Evolutionary conservation across 92 coral and sea anemone genomes (phyloP).

Genomic region (Actinostola sp.): DNA sequence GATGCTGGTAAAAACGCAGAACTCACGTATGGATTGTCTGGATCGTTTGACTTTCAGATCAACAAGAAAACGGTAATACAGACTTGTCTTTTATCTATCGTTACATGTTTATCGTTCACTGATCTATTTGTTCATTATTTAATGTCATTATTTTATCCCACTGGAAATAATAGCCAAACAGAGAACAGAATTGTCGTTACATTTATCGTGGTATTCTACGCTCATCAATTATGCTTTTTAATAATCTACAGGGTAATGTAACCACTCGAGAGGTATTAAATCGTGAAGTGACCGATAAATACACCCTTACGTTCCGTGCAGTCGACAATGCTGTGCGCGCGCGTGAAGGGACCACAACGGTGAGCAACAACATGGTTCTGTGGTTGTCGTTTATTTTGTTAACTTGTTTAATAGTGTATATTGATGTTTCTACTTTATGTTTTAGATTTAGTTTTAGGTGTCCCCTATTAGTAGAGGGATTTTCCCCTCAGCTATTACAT

Average conservation of each 20-base stretch:
- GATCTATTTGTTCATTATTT: too few relatives aligned
- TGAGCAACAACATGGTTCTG: constrained; percentile 11
- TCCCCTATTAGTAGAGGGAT: too few relatives aligned
- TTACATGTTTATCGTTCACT: too few relatives aligned
- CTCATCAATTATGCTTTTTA: background rate
- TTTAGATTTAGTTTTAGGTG: too few relatives aligned
- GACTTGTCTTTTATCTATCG: too few relatives aligned
- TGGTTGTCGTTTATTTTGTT: background rate
- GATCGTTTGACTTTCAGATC: constrained; percentile 60
- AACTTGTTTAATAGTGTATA: background rate
- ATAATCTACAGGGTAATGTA: constrained; percentile 61
- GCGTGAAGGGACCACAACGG: constrained; percentile 75
- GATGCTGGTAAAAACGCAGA: constrained; percentile 77
- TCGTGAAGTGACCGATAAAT: constrained; percentile 55
- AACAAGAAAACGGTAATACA: constrained; percentile 60
- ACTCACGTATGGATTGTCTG: constrained; percentile 76
- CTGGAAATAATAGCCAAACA: too few relatives aligned
- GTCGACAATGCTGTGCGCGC: constrained; percentile 71
- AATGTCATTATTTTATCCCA: too few relatives aligned
- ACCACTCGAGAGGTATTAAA: constrained; percentile 66
- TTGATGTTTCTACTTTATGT: too few relatives aligned
- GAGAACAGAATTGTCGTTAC: too few relatives aligned
- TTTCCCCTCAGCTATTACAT: too few relatives aligned
- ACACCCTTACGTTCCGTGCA: constrained; percentile 69
- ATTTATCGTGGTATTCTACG: too few relatives aligned